These are phyloP conservation scores for Ormia ochracea DNA, from an alignment of 2,888 invertebrate genomes.

Conservation along the genomic window DNA sequence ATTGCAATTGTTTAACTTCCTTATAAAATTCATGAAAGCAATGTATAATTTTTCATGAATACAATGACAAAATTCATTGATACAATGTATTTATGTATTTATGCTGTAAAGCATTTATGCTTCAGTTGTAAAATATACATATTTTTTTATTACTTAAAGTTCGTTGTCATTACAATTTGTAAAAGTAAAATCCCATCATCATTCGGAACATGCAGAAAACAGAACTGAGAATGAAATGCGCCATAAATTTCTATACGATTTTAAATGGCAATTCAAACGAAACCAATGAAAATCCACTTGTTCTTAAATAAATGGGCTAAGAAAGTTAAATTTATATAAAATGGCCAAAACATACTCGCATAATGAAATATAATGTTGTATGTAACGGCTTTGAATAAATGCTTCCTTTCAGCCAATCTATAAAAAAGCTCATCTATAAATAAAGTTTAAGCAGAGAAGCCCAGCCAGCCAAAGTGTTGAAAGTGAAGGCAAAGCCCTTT, in stretches of 20 bases:
- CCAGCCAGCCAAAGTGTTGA: constrained; percentile 21
- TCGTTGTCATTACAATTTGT: not conserved
- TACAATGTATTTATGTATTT: too few relatives aligned
- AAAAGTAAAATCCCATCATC: not conserved
- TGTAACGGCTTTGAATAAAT: too few relatives aligned
- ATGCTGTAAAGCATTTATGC: too few relatives aligned
- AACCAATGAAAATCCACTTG: constrained; percentile 51
- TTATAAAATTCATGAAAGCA: too few relatives aligned
- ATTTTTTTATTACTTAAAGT: not conserved
- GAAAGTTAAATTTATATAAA: not conserved
- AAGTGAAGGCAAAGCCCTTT: constrained; percentile 31
- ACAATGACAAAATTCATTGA: too few relatives aligned
- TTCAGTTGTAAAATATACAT: too few relatives aligned
- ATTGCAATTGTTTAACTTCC: too few relatives aligned
- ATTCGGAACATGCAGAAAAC: too few relatives aligned
- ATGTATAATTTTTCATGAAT: too few relatives aligned
- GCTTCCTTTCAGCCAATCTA: not conserved
- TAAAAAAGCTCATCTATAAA: not conserved
- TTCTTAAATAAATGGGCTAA: constrained; percentile 21
- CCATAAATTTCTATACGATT: constrained; percentile 24
- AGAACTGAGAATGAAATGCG: not conserved
- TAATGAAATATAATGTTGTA: not conserved
- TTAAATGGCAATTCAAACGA: constrained; percentile 4
- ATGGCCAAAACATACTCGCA: not conserved
- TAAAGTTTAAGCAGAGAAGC: constrained; percentile 8